These are phyloP conservation scores for Suillia variegata DNA, from an alignment of 2,888 invertebrate genomes.

Conservation along the genomic window DNA sequence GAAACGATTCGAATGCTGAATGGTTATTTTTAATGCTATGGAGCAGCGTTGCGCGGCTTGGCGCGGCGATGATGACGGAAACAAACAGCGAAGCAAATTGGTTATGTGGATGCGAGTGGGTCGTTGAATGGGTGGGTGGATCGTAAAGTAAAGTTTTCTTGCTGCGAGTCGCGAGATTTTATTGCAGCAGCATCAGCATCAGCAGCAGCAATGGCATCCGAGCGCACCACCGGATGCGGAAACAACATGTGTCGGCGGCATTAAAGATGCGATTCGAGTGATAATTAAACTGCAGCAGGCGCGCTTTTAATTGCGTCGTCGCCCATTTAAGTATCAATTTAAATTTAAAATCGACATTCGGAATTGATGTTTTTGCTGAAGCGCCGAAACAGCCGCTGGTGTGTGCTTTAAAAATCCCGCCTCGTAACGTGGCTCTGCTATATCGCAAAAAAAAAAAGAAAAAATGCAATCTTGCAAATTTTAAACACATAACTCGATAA, in stretches of 20 bases:
- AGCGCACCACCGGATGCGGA: background rate
- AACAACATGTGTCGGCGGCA: background rate
- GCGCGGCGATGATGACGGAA: background rate
- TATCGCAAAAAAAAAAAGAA: too few species aligned
- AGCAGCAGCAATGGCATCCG: background rate
- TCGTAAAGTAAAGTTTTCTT: background rate
- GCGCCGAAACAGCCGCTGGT: too few species aligned
- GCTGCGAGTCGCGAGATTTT: background rate
- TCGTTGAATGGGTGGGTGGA: too few species aligned
- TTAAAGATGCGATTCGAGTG: background rate
- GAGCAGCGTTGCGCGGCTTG: too few species aligned
- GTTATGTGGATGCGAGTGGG: too few species aligned
- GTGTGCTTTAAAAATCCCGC: too few species aligned
- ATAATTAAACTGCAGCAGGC: background rate
- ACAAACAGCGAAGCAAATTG: constrained; percentile 3
- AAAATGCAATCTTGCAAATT: too few species aligned
- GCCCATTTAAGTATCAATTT: background rate
- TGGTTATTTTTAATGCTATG: background rate
- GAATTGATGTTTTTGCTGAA: too few species aligned
- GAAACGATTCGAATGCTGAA: background rate
- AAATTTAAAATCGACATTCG: background rate
- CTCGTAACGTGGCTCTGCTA: too few species aligned
- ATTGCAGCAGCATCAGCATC: background rate
- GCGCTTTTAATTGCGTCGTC: background rate
- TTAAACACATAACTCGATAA: too few species aligned